These are phyloP conservation scores for Lasioglossum pauxillum DNA, from an alignment of 2,888 invertebrate species.

Conservation along the genomic window DNA sequence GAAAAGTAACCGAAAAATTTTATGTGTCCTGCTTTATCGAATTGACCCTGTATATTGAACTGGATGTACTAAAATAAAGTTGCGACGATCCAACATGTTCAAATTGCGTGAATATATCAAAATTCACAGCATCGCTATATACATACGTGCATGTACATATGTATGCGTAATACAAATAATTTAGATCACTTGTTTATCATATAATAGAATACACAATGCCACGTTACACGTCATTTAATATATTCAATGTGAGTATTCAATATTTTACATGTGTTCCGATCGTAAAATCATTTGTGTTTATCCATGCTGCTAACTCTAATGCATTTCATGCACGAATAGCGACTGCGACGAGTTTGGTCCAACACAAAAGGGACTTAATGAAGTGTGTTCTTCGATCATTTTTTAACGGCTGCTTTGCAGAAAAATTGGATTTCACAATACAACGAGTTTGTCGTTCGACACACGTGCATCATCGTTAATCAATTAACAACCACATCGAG, in stretches of 20 bases:
- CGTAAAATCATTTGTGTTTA: neutral
- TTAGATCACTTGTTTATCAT: neutral
- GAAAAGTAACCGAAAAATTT: no score
- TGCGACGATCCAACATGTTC: no score
- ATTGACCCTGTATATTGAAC: no score
- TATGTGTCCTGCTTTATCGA: no score
- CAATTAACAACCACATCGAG: slow-evolving; percentile 48
- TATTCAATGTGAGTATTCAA: neutral
- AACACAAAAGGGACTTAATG: neutral
- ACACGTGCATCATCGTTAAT: slow-evolving; percentile 35
- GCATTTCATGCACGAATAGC: slow-evolving; percentile 15
- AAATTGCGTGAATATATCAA: neutral
- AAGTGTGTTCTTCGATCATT: slow-evolving; percentile 2
- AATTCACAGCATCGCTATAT: neutral
- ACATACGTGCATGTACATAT: neutral
- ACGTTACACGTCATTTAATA: neutral
- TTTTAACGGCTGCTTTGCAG: neutral
- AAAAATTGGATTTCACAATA: slow-evolving; percentile 6
- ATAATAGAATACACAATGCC: neutral
- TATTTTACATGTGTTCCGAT: neutral
- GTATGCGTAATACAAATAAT: neutral
- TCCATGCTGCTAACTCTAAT: neutral
- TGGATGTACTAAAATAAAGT: neutral
- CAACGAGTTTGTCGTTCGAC: neutral
- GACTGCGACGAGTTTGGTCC: neutral